Conservation (phyloP, 2,797 vertebrate species). For the Sebastes jordani region DNA sequence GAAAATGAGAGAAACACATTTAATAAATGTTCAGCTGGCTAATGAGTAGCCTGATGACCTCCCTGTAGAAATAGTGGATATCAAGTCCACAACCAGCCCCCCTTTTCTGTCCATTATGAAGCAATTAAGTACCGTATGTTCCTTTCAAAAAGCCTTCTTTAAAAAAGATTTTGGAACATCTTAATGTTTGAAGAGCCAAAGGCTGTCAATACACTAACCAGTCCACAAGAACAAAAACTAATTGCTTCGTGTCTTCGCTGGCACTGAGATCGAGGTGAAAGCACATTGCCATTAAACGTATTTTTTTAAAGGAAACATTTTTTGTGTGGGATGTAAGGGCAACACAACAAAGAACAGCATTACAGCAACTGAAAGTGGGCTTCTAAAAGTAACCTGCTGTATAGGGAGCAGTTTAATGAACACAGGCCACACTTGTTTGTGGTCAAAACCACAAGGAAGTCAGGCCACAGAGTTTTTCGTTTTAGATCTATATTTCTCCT, state of each 20-base stretch:
- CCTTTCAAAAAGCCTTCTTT: neutral
- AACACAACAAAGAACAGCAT: neutral
- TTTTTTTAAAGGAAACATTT: neutral
- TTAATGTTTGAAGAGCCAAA: conserved; percentile 7
- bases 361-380: neutral
- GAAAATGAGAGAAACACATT: neutral
- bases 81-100: neutral
- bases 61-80: neutral
- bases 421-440: neutral
- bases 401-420: neutral
- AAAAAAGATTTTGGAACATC: neutral
- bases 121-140: neutral
- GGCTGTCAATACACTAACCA: neutral
- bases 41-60: neutral
- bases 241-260: conserved; percentile 1
- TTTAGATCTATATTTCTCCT: neutral
- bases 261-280: neutral
- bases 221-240: neutral
- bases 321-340: neutral
- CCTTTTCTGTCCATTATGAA: neutral
- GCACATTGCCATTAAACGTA: neutral
- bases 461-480: neutral
- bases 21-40: neutral
- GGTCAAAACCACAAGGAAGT: neutral
- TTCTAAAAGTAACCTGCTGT: neutral